phyloP scores from a whole-genome alignment of 2,888 invertebrate genomes.

The Cancer borealis region DNA sequence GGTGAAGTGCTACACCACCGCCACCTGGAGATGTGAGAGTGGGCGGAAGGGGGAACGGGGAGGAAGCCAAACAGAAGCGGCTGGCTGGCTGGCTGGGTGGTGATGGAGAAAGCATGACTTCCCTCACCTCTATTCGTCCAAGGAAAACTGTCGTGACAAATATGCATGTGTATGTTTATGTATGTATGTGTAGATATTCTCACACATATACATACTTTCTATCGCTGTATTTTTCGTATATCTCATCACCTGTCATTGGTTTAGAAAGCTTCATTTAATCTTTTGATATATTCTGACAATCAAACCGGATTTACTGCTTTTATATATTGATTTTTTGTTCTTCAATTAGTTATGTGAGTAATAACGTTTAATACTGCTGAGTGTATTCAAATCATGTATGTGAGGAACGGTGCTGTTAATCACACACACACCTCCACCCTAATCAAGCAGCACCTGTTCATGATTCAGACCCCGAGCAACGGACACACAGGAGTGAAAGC shows the following conservation, averaged over 20 bases:
- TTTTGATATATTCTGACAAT: background rate
- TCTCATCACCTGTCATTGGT: background rate
- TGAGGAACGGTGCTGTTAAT: conserved; percentile 9
- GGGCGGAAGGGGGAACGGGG: background rate
- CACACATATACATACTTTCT: background rate
- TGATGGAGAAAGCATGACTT: background rate
- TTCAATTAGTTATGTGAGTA: background rate
- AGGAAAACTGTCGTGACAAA: background rate
- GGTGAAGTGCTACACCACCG: background rate
- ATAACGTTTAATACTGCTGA: background rate
- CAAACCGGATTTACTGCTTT: background rate
- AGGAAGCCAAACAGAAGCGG: conserved; percentile 3
- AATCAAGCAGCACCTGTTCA: background rate
- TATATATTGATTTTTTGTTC: background rate
- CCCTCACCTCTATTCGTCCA: background rate
- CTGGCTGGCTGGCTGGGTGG: background rate
- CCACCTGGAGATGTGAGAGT: background rate
- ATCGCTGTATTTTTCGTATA: background rate
- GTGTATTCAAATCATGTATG: background rate
- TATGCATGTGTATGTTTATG: background rate
- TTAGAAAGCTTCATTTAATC: background rate
- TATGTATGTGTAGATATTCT: background rate
- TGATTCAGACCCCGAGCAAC: background rate
- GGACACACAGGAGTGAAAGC: background rate
- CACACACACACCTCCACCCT: background rate